These are phyloP conservation scores for Phortica okadai DNA, from an alignment of 2,888 invertebrate genomes.

Conservation along the genomic window DNA sequence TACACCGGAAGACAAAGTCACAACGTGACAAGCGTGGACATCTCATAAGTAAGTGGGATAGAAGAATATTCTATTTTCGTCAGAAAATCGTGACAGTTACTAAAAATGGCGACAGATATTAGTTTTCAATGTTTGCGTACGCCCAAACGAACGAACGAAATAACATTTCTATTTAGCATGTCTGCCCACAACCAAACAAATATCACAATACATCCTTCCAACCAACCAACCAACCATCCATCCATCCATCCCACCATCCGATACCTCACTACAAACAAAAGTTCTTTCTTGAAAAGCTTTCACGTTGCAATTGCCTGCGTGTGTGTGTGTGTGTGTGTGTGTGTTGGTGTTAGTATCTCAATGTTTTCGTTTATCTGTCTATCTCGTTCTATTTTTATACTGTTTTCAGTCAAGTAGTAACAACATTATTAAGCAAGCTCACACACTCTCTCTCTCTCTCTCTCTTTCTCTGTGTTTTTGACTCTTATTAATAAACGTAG, in stretches of 20 bases:
- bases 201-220: not conserved
- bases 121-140: not conserved
- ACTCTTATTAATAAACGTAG: constrained; percentile 50
- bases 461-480: constrained; percentile 3
- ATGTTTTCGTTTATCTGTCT: not conserved
- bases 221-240: not conserved
- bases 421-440: constrained; percentile 30
- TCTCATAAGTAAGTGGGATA: constrained; percentile 71
- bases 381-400: not conserved
- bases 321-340: not conserved
- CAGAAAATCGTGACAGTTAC: not conserved
- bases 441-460: constrained; percentile 11
- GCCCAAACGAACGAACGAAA: not conserved
- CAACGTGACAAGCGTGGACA: constrained; percentile 76
- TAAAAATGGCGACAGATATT: constrained; percentile 9
- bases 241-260: not conserved
- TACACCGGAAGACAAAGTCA: constrained; percentile 76
- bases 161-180: not conserved
- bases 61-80: constrained; percentile 16
- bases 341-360: not conserved
- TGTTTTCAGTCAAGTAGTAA: not conserved
- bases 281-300: not conserved
- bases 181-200: too few relatives aligned
- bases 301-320: not conserved
- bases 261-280: not conserved